Evolutionary conservation across 35 echinoderm and acorn worm genomes (phyloP).

Genomic region (Diadema setosum): DNA sequence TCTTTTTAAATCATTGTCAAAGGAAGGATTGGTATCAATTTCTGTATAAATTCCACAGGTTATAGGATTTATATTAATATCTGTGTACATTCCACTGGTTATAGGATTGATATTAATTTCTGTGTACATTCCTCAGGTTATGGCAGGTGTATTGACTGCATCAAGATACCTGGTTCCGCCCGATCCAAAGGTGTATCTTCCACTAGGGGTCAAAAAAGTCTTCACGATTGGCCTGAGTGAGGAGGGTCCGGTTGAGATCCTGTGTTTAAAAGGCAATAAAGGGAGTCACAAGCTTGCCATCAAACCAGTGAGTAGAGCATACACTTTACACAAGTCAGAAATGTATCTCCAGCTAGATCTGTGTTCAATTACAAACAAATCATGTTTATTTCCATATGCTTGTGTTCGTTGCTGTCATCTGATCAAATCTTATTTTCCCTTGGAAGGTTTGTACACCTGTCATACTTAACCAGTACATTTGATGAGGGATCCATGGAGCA

Average conservation of each 20-base stretch:
- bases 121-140: no score
- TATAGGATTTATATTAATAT: no score
- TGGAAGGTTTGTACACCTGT: no score
- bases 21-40: no score
- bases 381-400: background rate
- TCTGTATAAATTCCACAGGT: no score
- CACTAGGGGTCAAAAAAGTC: conserved; percentile 63
- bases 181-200: conserved; percentile 76
- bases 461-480: no score
- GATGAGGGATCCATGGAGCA: no score
- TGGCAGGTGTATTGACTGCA: no score
- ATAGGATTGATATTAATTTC: no score
- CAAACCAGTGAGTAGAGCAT: conserved; percentile 11
- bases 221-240: conserved; percentile 45
- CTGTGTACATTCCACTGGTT: no score
- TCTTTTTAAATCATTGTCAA: no score
- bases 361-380: background rate
- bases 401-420: background rate
- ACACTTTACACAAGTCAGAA: background rate
- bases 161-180: conserved; percentile 59
- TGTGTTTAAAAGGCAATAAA: conserved; percentile 63
- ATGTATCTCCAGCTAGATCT: background rate
- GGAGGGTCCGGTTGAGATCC: conserved; percentile 28
- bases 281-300: conserved; percentile 56
- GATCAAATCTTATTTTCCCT: conserved; percentile 11